phyloP scores from a whole-genome alignment of 2,888 invertebrate species.

The Netelia melanura region DNA sequence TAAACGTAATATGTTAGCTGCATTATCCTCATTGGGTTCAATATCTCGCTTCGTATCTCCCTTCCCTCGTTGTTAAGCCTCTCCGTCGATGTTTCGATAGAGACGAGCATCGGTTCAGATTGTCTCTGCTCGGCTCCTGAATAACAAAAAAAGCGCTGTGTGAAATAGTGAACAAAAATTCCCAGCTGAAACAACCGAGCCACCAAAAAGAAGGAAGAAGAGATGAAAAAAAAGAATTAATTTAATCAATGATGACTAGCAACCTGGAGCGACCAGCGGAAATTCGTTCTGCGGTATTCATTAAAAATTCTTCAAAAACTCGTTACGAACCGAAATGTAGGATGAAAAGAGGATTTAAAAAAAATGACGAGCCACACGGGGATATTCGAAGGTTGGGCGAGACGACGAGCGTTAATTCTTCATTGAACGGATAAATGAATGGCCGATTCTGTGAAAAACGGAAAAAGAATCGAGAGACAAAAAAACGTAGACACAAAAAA shows the following conservation, averaged over 20 bases:
- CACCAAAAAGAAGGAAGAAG: not conserved
- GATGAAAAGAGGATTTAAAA: not conserved
- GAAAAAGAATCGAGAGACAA: not conserved
- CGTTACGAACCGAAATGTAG: not conserved
- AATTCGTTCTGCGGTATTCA: not conserved
- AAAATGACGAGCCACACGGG: constrained; percentile 1
- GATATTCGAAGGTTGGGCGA: not conserved
- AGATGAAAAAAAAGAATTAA: not conserved
- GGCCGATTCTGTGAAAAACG: not conserved
- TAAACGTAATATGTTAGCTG: constrained; percentile 45
- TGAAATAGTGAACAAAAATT: not conserved
- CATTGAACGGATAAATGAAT: not conserved
- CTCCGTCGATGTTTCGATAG: constrained; percentile 28
- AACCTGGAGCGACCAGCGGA: not conserved
- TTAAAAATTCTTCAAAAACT: constrained; percentile 6
- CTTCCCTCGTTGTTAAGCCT: constrained; percentile 25
- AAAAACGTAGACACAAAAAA: not conserved
- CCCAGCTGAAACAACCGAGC: constrained; percentile 9
- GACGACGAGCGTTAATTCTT: constrained; percentile 2
- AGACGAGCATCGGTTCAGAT: constrained; percentile 3
- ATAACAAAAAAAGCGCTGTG: not conserved
- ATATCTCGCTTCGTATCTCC: constrained; percentile 65
- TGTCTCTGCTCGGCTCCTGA: not conserved
- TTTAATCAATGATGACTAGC: not conserved
- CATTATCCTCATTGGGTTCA: constrained; percentile 71